These are phyloP conservation scores for Xylocopa sonorina DNA, from an alignment of 1,140 invertebrate species.

Conservation along the genomic window DNA sequence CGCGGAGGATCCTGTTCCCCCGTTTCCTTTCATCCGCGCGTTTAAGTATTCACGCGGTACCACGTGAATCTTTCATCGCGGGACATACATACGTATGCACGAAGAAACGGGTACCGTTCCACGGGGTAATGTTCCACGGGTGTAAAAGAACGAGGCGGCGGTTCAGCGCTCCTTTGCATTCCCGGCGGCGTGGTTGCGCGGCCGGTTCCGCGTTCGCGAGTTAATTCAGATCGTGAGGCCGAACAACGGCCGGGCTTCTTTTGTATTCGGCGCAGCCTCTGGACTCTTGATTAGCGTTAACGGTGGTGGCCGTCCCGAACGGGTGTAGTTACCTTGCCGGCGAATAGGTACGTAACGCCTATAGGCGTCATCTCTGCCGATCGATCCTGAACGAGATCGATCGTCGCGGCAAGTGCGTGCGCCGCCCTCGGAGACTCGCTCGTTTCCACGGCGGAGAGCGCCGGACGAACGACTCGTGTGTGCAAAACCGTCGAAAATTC, in stretches of 20 bases:
- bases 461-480: background rate
- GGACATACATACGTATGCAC: too few relatives aligned
- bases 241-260: constrained; percentile 39
- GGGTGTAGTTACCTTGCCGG: constrained; percentile 17
- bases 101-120: constrained; percentile 32
- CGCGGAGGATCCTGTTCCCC: background rate
- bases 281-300: constrained; percentile 58
- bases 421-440: constrained; percentile 43
- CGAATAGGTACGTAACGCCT: constrained; percentile 42
- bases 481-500: constrained; percentile 14
- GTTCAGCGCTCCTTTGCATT: constrained; percentile 52
- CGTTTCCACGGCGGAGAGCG: constrained; percentile 15
- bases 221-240: constrained; percentile 53
- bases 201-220: constrained; percentile 38
- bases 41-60: background rate
- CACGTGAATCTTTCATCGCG: constrained; percentile 4
- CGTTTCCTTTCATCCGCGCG: background rate
- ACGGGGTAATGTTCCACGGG: background rate
- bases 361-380: constrained; percentile 58
- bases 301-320: constrained; percentile 29
- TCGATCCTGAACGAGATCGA: constrained; percentile 60
- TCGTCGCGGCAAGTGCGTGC: constrained; percentile 60
- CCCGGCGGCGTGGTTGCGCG: constrained; percentile 35
- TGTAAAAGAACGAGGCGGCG: constrained; percentile 14
- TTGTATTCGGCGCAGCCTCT: constrained; percentile 43